phyloP scores from a whole-genome alignment of 2,797 vertebrate genomes.

The Eidolon dupreanum region DNA sequence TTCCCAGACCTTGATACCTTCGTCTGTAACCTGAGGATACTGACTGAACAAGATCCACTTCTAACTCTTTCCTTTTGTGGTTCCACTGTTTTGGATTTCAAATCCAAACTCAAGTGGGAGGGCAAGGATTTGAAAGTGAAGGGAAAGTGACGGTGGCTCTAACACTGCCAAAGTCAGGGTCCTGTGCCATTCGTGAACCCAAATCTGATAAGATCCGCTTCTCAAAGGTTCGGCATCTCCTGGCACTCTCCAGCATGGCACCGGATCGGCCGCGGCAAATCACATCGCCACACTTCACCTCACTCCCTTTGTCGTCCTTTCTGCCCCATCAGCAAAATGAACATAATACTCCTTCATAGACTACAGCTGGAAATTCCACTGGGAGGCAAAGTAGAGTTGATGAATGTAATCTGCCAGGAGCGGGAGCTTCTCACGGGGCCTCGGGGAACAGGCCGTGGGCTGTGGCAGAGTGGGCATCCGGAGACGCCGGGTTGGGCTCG shows the following conservation, averaged over 20 bases:
- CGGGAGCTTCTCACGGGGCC: background rate
- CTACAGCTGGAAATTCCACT: background rate
- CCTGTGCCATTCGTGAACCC: background rate
- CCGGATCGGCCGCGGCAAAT: background rate
- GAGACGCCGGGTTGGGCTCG: background rate
- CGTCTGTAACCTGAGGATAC: background rate
- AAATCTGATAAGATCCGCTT: background rate
- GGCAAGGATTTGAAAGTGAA: conserved; percentile 18
- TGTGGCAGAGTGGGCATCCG: rapidly evolving
- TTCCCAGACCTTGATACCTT: background rate
- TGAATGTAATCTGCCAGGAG: conserved; percentile 23
- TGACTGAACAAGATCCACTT: background rate
- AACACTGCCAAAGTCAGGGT: background rate
- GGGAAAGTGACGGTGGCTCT: background rate
- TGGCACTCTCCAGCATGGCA: background rate
- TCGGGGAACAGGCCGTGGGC: background rate
- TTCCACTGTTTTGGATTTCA: conserved; percentile 26
- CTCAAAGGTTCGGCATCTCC: background rate
- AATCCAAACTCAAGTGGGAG: background rate
- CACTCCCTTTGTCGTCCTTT: background rate
- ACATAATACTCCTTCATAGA: background rate
- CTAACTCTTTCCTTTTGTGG: background rate
- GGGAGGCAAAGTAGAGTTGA: background rate
- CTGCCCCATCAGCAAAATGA: background rate
- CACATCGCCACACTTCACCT: background rate